Percentiles rank a stretch among this genome's conserved stretches.
phyloP scores from a whole-genome alignment of 2,113 vertebrate species.

The Gnathonemus longibarbis region DNA sequence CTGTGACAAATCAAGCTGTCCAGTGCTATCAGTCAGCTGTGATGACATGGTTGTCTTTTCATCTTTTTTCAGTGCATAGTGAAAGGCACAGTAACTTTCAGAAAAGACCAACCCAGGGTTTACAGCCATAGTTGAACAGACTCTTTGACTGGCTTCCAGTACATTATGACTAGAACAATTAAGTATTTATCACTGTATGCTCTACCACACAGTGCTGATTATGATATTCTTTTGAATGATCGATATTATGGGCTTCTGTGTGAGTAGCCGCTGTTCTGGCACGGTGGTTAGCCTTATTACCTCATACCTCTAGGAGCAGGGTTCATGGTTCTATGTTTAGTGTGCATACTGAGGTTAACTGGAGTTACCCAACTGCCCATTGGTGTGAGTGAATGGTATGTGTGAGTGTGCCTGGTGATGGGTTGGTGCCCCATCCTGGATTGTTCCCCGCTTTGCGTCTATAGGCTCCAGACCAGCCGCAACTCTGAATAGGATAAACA shows the following conservation, averaged over 20 bases:
- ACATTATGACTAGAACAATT: not conserved
- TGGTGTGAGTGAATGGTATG: not conserved
- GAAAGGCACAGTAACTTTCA: not conserved
- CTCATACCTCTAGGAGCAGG: not conserved
- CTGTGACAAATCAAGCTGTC: not conserved
- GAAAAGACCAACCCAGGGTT: not conserved
- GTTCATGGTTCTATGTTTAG: not conserved
- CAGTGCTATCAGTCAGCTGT: not conserved
- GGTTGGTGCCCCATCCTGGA: not conserved
- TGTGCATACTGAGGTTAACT: not conserved
- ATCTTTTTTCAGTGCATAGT: not conserved
- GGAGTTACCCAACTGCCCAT: not conserved
- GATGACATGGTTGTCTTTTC: not conserved
- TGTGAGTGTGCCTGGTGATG: not conserved
- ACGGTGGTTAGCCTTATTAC: not conserved
- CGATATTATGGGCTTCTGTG: not conserved
- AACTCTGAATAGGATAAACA: not conserved
- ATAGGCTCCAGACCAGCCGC: not conserved
- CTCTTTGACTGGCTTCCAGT: not conserved
- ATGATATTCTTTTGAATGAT: not conserved
- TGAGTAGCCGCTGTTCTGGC: not conserved
- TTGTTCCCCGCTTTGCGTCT: not conserved
- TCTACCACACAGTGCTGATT: not conserved
- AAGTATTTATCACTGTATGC: not conserved
- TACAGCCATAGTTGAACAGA: not conserved